Evolutionary conservation across 2,113 vertebrate species (phyloP).

Genomic region (Pterocles orientalis): DNA sequence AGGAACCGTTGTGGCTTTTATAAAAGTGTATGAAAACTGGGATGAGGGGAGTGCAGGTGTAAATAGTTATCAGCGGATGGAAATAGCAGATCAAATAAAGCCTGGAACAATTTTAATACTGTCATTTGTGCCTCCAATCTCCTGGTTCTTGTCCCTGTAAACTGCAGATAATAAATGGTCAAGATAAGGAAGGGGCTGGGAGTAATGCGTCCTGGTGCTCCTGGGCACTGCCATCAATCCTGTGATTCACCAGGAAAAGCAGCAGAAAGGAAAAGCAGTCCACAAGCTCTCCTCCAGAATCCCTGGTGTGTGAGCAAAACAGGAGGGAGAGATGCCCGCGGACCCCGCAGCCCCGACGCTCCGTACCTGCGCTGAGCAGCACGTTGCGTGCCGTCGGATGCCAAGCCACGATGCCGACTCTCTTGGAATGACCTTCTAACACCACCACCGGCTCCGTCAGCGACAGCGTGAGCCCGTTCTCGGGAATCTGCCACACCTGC

Average conservation of each 20-base stretch:
- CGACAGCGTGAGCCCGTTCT: constrained; percentile 90
- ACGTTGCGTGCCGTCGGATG: constrained; percentile 94
- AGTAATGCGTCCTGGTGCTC: neutral
- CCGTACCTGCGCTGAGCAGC: constrained; percentile 92
- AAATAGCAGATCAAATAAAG: neutral
- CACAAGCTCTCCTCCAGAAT: neutral
- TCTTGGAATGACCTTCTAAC: constrained; percentile 94
- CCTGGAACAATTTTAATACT: neutral
- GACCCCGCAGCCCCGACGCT: accelerated
- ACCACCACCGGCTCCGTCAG: constrained; percentile 90
- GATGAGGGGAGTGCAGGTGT: neutral
- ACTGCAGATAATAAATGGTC: neutral
- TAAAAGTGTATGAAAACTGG: neutral
- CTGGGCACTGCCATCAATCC: neutral
- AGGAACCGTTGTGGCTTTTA: neutral
- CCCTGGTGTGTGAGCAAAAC: neutral
- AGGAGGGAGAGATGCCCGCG: accelerated
- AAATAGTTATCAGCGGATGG: neutral
- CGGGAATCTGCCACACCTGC: constrained; percentile 97
- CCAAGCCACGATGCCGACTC: constrained; percentile 95
- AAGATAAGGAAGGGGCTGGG: neutral
- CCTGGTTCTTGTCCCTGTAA: neutral
- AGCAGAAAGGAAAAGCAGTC: neutral
- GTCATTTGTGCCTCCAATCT: neutral
- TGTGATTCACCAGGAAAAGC: neutral